Evolutionary conservation across 2,797 vertebrate species (phyloP), one percentile per base, ranked within the genome.

Genomic region (Platyrinchus mystaceus): DNA sequence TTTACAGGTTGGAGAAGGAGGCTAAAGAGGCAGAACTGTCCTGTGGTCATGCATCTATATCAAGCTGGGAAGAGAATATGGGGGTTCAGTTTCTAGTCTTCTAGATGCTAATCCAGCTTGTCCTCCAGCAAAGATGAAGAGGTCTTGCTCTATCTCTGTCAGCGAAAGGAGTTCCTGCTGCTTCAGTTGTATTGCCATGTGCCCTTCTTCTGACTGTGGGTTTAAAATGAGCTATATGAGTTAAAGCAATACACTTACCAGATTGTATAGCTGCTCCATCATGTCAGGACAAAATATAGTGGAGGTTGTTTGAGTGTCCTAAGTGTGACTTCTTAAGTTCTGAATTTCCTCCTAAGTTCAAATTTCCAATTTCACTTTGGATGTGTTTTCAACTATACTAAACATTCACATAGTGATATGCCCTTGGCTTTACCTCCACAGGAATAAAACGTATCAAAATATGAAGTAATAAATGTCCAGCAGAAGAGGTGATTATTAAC

Each of bases 261-360:
- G 63, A 71, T 19, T 76, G 37, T 69, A 15, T 53, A 86, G 86
- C 59, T 88, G 19, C 27, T 87, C 34, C 9, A 3, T 49, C 22
- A 5, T 69, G 55, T 86, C 77, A 82, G 52, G 56, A 23, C n/a
- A 87, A 87, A 83, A 74, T 70, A 60, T 3, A 70, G 55, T 27
- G 36, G 34, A 60, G 32, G 17, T 59, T 81, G 50, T n/a, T 86
- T 88, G 55, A 79, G 24, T 53, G 60, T 91, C 74, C 43, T 22
- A 44, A 71, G 44, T 63, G 37, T 82, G 67, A 95, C 85, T 59
- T 91, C 59, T 60, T 81, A 59, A 78, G 58, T 91, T 93, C 30
- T 73, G 43, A 53, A 91, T 95, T 94, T 90, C 73, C 70, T 88
- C 47, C 58, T 91, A 55, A 76, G 46, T 88, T 90, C 19, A 37